These are phyloP conservation scores for Portunus trituberculatus DNA, from an alignment of 1,140 invertebrate genomes.

Conservation along the genomic window DNA sequence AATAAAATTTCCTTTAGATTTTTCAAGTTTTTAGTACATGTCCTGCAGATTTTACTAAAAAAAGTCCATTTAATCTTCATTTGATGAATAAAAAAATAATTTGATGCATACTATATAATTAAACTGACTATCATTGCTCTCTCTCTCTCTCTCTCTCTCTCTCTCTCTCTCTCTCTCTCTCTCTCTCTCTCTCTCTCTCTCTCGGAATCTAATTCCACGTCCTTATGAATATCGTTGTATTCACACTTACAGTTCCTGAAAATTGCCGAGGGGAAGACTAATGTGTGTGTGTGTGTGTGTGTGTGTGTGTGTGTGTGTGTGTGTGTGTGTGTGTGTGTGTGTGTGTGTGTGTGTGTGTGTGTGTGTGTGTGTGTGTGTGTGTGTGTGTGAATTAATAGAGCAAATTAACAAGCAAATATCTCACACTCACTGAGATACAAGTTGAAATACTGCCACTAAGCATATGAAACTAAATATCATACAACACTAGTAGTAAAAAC, in stretches of 20 bases:
- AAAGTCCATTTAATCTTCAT: too few species aligned
- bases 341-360: slow-evolving; percentile 1
- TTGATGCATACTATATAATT: neutral
- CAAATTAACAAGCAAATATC: too few species aligned
- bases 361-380: too few species aligned
- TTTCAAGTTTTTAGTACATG: too few species aligned
- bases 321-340: neutral
- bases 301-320: neutral
- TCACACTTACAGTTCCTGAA: slow-evolving; percentile 2
- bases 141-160: slow-evolving; percentile 20
- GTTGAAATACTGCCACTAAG: too few species aligned
- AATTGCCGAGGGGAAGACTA: neutral
- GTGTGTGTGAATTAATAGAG: too few species aligned
- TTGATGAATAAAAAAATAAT: too few species aligned
- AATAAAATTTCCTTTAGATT: too few species aligned
- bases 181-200: slow-evolving; percentile 20
- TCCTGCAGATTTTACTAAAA: too few species aligned
- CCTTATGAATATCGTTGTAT: neutral
- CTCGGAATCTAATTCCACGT: neutral
- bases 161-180: slow-evolving; percentile 20
- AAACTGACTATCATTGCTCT: neutral
- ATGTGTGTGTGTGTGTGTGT: slow-evolving; percentile 8
- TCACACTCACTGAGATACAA: too few species aligned
- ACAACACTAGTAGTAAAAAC: too few species aligned
- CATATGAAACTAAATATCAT: too few species aligned